Percentiles rank a stretch among this genome's conserved stretches.
These are phyloP conservation scores for Neosalanx taihuensis DNA, from an alignment of 2,797 vertebrate genomes.

Conservation along the genomic window DNA sequence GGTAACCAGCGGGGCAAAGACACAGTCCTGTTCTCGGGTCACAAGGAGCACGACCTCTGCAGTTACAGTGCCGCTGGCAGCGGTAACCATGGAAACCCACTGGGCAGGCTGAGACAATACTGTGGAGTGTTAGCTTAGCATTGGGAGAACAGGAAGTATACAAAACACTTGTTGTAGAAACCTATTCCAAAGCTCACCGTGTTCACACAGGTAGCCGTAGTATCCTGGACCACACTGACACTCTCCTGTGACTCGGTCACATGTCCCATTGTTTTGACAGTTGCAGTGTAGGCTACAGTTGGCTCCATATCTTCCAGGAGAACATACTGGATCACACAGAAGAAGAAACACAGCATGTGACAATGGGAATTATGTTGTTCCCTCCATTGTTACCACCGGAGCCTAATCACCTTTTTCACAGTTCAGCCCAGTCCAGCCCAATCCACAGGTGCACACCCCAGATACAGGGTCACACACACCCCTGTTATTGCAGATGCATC, in stretches of 20 bases:
- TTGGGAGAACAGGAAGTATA: background rate
- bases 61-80: slow-evolving; percentile 69
- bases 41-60: slow-evolving; percentile 67
- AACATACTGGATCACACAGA: slow-evolving; percentile 66
- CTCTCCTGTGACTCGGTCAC: slow-evolving; percentile 62
- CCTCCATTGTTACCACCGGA: background rate
- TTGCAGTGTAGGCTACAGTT: slow-evolving; percentile 71
- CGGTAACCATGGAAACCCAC: slow-evolving; percentile 71
- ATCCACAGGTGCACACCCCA: slow-evolving; percentile 71
- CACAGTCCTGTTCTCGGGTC: slow-evolving; percentile 70
- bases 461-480: slow-evolving; percentile 61
- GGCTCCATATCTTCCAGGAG: slow-evolving; percentile 65
- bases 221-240: slow-evolving; percentile 73
- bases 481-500: slow-evolving; percentile 72
- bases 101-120: slow-evolving; percentile 70
- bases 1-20: slow-evolving; percentile 68
- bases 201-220: slow-evolving; percentile 78
- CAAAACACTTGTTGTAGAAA: background rate
- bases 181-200: slow-evolving; percentile 66
- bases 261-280: slow-evolving; percentile 67
- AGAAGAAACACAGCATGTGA: background rate
- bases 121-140: background rate
- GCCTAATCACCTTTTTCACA: slow-evolving; percentile 54
- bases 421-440: slow-evolving; percentile 74
- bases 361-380: background rate